Evolutionary conservation across 1,140 invertebrate genomes (phyloP).

Genomic region (Cylas formicarius): DNA sequence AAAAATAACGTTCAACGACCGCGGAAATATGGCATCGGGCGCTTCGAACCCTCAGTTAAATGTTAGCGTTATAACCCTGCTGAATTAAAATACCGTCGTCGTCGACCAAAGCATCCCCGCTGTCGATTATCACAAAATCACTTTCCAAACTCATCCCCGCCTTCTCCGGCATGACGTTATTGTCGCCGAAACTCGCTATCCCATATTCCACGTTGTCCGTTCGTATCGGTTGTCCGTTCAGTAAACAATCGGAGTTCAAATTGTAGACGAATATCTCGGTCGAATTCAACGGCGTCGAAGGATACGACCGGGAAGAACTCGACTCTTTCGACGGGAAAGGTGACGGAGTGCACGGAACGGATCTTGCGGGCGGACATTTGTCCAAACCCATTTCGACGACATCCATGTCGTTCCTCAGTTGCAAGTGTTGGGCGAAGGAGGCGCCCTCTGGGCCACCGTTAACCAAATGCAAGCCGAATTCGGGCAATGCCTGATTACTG

Average conservation of each 20-base stretch:
- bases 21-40: conserved; percentile 1
- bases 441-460: conserved; percentile 56
- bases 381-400: conserved; percentile 21
- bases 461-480: conserved; percentile 49
- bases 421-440: conserved; percentile 11
- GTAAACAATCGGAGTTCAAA: conserved; percentile 36
- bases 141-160: conserved; percentile 23
- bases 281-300: conserved; percentile 52
- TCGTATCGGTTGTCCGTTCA: conserved; percentile 39
- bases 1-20: no score
- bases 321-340: conserved; percentile 43
- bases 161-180: conserved; percentile 24
- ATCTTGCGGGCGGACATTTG: conserved; percentile 45
- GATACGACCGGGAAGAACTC: conserved; percentile 52
- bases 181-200: conserved; percentile 24
- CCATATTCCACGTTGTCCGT: conserved; percentile 20
- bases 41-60: conserved; percentile 19
- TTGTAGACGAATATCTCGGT: conserved; percentile 54
- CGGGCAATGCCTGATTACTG: conserved; percentile 22
- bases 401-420: conserved; percentile 33
- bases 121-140: conserved; percentile 27
- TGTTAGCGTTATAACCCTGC: conserved; percentile 25
- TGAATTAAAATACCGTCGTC: conserved; percentile 27
- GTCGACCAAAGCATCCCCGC: conserved; percentile 24
- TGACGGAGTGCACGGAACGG: conserved; percentile 56